Conservation (phyloP, 2,888 invertebrate genomes). For the Ochropleura leucogaster region DNA sequence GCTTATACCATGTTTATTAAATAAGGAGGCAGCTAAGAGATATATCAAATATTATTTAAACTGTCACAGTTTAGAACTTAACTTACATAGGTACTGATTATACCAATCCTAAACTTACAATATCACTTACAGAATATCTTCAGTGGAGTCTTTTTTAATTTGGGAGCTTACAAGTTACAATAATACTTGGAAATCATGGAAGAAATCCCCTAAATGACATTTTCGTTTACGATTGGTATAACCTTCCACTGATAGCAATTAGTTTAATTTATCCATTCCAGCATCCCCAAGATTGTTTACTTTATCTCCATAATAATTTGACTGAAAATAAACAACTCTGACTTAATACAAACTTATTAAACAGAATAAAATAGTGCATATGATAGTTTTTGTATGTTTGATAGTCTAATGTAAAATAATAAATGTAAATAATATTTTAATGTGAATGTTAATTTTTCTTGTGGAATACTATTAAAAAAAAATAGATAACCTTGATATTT, state of each 20-base stretch:
- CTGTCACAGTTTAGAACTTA: too few relatives aligned
- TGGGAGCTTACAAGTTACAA: too few relatives aligned
- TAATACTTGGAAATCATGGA: too few relatives aligned
- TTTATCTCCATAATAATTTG: not conserved
- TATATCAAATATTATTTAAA: too few relatives aligned
- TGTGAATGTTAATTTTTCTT: not conserved
- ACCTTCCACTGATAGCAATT: not conserved
- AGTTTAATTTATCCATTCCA: conserved; percentile 4
- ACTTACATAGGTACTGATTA: too few relatives aligned
- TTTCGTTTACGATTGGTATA: not conserved
- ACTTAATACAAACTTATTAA: conserved; percentile 3
- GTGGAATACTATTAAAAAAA: conserved; percentile 20
- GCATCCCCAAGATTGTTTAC: not conserved
- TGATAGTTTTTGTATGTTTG: not conserved
- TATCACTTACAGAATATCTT: too few relatives aligned
- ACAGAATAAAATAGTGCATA: not conserved
- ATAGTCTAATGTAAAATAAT: conserved; percentile 11
- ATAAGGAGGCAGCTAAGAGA: conserved; percentile 50
- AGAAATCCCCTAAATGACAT: too few relatives aligned
- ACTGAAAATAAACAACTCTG: not conserved
- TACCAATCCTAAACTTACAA: too few relatives aligned
- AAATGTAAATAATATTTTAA: conserved; percentile 45
- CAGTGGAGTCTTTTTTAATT: too few relatives aligned
- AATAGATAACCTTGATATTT: conserved; percentile 43
- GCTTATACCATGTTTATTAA: conserved; percentile 84